A percentile compares a stretch with the other conserved stretches of the same genome.
Evolutionary conservation across 2,797 vertebrate genomes (phyloP).

Genomic region (Rhincodon typus): DNA sequence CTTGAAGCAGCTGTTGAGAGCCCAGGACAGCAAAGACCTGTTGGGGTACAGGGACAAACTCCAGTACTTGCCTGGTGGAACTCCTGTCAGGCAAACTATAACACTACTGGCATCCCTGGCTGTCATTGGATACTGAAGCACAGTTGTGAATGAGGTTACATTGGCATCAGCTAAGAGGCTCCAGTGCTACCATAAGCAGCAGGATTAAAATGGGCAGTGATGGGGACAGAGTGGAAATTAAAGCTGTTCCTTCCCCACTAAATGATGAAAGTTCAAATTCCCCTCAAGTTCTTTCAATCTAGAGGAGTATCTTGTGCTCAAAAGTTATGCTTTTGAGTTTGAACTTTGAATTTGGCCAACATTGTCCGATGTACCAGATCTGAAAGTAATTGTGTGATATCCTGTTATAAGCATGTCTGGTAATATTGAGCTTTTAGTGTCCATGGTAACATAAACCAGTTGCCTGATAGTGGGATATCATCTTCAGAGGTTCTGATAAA

Average conservation of each 20-base stretch:
- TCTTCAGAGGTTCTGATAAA: background rate
- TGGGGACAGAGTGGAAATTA: background rate
- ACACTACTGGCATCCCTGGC: background rate
- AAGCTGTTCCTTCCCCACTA: background rate
- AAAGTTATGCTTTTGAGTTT: background rate
- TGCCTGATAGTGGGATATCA: background rate
- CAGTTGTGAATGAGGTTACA: background rate
- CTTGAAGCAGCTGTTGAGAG: background rate
- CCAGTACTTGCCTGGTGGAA: background rate
- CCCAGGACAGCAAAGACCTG: background rate
- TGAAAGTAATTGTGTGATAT: background rate
- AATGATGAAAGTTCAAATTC: background rate
- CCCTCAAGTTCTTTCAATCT: background rate
- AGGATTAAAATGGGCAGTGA: background rate
- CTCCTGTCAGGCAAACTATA: background rate
- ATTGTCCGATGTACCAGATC: background rate
- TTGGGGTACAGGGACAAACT: background rate
- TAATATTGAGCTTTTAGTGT: slow-evolving; percentile 15
- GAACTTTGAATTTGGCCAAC: background rate
- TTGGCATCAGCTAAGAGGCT: background rate
- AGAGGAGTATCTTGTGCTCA: background rate
- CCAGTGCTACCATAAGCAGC: background rate
- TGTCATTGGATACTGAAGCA: background rate
- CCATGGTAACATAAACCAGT: slow-evolving; percentile 5
- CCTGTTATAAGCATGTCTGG: background rate